Evolutionary conservation across 2,113 vertebrate genomes (phyloP).

Genomic region (Sardina pilchardus): DNA sequence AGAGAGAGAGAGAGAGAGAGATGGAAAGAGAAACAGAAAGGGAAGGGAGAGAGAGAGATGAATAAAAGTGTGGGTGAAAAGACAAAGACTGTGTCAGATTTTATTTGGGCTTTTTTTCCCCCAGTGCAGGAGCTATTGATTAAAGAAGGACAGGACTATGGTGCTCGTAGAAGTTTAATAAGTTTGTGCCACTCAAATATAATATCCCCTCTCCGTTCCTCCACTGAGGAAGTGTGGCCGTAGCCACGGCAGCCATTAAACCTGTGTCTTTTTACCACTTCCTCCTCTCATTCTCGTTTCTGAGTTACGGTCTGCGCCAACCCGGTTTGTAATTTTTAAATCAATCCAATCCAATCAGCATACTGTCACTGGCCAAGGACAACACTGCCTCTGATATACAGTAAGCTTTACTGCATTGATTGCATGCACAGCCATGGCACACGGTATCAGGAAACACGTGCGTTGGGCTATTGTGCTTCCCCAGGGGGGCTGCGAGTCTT

Average conservation of each 20-base stretch:
- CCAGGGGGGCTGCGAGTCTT: neutral
- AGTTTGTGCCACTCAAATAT: neutral
- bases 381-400: neutral
- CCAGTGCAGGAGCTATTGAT: neutral
- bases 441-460: neutral
- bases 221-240: neutral
- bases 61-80: neutral
- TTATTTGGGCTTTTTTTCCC: neutral
- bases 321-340: neutral
- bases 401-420: neutral
- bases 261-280: neutral
- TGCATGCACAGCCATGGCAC: neutral
- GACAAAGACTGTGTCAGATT: neutral
- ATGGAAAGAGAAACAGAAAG: conserved; percentile 23
- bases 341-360: conserved; percentile 4
- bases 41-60: conserved; percentile 1
- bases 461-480: neutral
- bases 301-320: neutral
- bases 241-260: neutral
- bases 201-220: neutral
- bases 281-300: neutral
- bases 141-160: neutral
- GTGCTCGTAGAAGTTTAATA: neutral
- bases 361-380: neutral
- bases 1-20: conserved; percentile 24